Evolutionary conservation across 2,113 vertebrate genomes (phyloP).

Genomic region (Copsychus sechellarum): DNA sequence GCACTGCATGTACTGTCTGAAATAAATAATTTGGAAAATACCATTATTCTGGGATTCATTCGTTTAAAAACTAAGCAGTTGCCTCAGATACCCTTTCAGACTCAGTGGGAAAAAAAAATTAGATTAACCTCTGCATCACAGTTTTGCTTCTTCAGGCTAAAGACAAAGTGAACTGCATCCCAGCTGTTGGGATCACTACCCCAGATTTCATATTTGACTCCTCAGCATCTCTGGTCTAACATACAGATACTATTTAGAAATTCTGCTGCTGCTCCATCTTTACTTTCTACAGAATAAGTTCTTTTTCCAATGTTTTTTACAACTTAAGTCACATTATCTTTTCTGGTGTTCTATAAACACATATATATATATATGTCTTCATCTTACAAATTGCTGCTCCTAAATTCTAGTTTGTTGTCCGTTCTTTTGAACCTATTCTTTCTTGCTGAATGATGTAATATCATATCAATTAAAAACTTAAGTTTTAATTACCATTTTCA

Average conservation of each 20-base stretch:
- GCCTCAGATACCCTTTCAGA: neutral
- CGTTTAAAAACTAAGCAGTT: neutral
- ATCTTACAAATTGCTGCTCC: neutral
- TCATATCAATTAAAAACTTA: neutral
- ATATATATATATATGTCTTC: neutral
- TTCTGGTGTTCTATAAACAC: neutral
- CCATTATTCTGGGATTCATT: neutral
- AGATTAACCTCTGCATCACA: neutral
- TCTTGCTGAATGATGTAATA: neutral
- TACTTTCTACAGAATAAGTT: neutral
- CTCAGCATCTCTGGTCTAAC: neutral
- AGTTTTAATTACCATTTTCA: neutral
- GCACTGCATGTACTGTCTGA: neutral
- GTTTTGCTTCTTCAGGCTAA: neutral
- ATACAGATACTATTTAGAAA: neutral
- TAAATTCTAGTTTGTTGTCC: neutral
- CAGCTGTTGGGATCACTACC: fast-evolving
- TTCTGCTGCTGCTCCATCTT: neutral
- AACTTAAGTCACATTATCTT: neutral
- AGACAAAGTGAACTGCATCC: neutral
- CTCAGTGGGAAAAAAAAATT: neutral
- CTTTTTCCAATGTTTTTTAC: neutral
- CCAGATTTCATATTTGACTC: neutral
- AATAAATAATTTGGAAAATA: neutral
- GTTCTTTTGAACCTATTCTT: neutral